Evolutionary conservation across 2,888 invertebrate genomes (phyloP).

Genomic region (Troglohyphantes excavatus): DNA sequence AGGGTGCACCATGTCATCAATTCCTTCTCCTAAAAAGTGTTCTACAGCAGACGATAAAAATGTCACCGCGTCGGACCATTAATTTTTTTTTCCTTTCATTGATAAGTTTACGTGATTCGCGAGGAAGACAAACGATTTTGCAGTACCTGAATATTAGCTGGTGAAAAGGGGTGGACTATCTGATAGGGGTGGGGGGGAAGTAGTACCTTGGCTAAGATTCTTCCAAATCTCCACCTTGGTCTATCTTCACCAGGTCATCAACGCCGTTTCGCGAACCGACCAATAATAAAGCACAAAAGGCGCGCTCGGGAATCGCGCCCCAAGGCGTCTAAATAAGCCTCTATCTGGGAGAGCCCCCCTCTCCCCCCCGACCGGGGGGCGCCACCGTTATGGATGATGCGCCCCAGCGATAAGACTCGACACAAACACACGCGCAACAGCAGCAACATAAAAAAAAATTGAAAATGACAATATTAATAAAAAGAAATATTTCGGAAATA

Average conservation of each 20-base stretch:
- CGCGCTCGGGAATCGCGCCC: conserved; percentile 53
- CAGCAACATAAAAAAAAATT: conserved; percentile 21
- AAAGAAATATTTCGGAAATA: conserved; percentile 13
- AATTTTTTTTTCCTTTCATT: not conserved
- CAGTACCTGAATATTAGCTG: conserved; percentile 47
- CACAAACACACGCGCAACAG: not conserved
- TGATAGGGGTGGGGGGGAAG: no score
- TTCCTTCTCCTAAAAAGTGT: conserved; percentile 5
- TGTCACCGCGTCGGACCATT: not conserved
- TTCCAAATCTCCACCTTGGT: conserved; percentile 48
- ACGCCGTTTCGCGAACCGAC: conserved; percentile 51
- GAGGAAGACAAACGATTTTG: conserved; percentile 71
- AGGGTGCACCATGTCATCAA: conserved; percentile 55
- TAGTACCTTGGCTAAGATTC: not conserved
- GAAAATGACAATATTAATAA: conserved; percentile 24
- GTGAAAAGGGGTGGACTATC: not conserved
- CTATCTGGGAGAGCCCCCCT: conserved; percentile 59
- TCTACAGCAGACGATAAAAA: not conserved
- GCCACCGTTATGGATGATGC: conserved; percentile 72
- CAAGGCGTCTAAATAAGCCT: conserved; percentile 50
- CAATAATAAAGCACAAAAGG: conserved; percentile 77
- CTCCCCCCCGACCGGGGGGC: conserved; percentile 27
- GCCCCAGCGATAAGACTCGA: conserved; percentile 45
- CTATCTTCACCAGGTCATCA: conserved; percentile 72
- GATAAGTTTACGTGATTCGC: conserved; percentile 57